Evolutionary conservation across 1,140 invertebrate genomes (phyloP).

Genomic region (Manduca sexta): DNA sequence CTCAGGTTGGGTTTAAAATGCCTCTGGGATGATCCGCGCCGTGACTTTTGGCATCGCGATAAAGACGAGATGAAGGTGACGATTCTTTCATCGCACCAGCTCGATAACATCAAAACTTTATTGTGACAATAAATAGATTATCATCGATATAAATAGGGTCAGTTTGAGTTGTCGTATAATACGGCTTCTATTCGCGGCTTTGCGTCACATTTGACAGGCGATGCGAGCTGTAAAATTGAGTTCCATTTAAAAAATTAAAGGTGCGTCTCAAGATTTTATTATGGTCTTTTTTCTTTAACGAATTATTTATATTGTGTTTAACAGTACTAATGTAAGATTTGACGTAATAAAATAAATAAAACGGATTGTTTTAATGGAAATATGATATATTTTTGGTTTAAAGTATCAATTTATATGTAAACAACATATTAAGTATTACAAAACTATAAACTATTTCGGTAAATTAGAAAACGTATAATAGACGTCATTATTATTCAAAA

Average conservation of each 20-base stretch:
- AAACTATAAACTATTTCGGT: too few relatives aligned
- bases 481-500: too few relatives aligned
- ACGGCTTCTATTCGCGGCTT: slow-evolving; percentile 59
- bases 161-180: slow-evolving; percentile 60
- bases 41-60: slow-evolving; percentile 67
- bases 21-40: slow-evolving; percentile 9
- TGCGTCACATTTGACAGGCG: slow-evolving; percentile 66
- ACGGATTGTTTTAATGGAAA: too few relatives aligned
- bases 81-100: slow-evolving; percentile 60
- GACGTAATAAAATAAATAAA: too few relatives aligned
- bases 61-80: slow-evolving; percentile 57
- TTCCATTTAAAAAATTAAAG: slow-evolving; percentile 67
- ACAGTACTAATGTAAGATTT: slow-evolving; percentile 51
- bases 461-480: too few relatives aligned
- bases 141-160: slow-evolving; percentile 68
- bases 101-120: slow-evolving; percentile 68
- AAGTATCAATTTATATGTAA: too few relatives aligned
- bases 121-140: slow-evolving; percentile 71
- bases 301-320: slow-evolving; percentile 66
- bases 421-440: too few relatives aligned
- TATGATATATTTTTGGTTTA: too few relatives aligned
- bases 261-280: slow-evolving; percentile 57
- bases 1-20: slow-evolving; percentile 1
- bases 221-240: slow-evolving; percentile 69
- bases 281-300: slow-evolving; percentile 47